Evolutionary conservation across 1,140 invertebrate genomes (phyloP), one percentile per base, ranked within the genome.

Genomic region (Ectropis grisescens): DNA sequence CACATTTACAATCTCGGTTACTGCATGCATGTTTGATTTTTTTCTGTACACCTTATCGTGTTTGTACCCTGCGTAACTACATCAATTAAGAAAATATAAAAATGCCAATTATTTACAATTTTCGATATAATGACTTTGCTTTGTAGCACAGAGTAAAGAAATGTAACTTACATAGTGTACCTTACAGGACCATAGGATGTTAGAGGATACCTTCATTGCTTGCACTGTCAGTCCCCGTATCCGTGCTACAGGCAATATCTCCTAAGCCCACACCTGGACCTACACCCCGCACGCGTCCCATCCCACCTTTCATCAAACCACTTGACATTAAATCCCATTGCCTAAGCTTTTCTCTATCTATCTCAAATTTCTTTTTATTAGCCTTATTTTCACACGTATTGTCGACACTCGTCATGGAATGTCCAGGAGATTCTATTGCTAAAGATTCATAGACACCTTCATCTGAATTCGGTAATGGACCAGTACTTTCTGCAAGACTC

Each of bases 281-380:
- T 54, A 65, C 47, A 59, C 81, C 70, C 53, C 71, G 62, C 64
- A 82, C 72, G 64, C 64, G 60, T 61, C 71, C 79, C 55, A 47
- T 38, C 37, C 60, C 68, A 34, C 71, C 76, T 60, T 85, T 86
- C 84, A 84, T 82, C 33, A 85, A 62, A 46, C 84, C 91, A 83
- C 91, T 93, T 26, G 92, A 94, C 87, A 93, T 86, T 41, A 93
- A 85, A 79, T 94, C 92, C 92, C 92, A 94, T 59, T 94, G 92
- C 16, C 92, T 85, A 46, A 94, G 84, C 47, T 91, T 93, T 79
- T 94, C 92, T 52, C 92, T 87, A 82, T 94, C 92, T 48, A 93
- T 88, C 65, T 92, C 91, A 83, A 82, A 83, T 28, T 59, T 62
- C 36, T 59, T 61, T 42, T 55, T 79, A 26, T 6, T n/a, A 26